phyloP scores from a whole-genome alignment of 1,140 invertebrate genomes.

The Cryptotermes secundus region DNA sequence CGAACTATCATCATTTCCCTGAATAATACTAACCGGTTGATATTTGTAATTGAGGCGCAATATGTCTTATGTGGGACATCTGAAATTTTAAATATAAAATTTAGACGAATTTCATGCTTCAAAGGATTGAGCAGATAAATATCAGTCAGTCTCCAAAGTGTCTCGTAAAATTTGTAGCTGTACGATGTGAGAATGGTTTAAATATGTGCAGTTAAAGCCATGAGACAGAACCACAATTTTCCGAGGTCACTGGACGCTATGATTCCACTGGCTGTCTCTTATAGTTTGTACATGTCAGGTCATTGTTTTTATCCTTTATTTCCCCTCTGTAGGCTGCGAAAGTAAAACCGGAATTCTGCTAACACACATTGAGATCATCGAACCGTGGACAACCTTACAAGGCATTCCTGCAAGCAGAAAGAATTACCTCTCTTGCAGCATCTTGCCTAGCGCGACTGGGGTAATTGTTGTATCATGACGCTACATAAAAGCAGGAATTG shows the following conservation, averaged over 20 bases:
- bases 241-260: background rate
- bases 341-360: conserved; percentile 8
- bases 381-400: background rate
- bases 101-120: no score
- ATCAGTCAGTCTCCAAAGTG: no score
- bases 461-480: conserved; percentile 15
- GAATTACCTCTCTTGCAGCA: background rate
- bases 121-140: no score
- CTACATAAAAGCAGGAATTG: background rate
- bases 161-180: no score
- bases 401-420: background rate
- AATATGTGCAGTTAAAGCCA: no score
- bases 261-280: background rate
- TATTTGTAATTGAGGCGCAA: no score
- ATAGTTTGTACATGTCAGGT: background rate
- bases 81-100: no score
- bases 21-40: no score
- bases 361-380: background rate
- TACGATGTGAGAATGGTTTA: no score
- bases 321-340: background rate
- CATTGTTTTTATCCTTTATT: background rate
- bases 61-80: no score
- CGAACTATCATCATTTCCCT: no score
- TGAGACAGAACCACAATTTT: background rate
- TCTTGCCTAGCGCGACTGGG: background rate